A percentile compares a stretch with the other conserved stretches of the same genome.
These are phyloP conservation scores for Lottia gigantea DNA, from an alignment of 2,888 invertebrate species.

Conservation along the genomic window DNA sequence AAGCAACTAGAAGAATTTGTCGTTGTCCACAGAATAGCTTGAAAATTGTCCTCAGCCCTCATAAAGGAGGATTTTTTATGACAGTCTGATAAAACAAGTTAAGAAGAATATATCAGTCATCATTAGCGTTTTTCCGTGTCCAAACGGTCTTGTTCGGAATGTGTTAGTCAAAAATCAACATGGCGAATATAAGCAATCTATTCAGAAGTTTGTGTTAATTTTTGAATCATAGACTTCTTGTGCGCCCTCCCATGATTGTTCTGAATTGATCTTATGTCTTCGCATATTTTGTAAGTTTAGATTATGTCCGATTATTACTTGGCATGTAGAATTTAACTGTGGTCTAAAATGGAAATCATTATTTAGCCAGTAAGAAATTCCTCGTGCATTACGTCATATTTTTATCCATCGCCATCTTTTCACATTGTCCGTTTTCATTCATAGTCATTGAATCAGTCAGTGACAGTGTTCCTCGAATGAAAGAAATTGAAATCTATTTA, in stretches of 20 bases:
- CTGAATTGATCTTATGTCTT: not conserved
- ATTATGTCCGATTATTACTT: not conserved
- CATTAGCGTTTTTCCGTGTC: constrained; percentile 18
- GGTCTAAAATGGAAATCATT: not conserved
- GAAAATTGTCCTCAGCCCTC: constrained; percentile 13
- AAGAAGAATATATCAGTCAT: constrained; percentile 13
- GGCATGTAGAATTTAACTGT: not conserved
- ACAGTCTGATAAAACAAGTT: constrained; percentile 18
- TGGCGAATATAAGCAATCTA: not conserved
- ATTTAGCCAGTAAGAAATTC: not conserved
- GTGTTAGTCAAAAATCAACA: constrained; percentile 9
- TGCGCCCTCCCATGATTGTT: not conserved
- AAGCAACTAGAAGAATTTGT: constrained; percentile 15
- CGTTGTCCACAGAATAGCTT: constrained; percentile 13
- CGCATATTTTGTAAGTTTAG: not conserved
- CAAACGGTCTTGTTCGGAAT: constrained; percentile 13
- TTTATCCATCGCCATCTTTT: not conserved
- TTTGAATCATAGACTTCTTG: too few species aligned
- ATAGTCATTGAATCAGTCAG: too few species aligned
- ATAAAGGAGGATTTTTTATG: constrained; percentile 25
- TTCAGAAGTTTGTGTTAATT: constrained; percentile 6
- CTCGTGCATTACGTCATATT: not conserved
- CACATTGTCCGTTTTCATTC: too few species aligned
- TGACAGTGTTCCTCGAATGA: too few species aligned
- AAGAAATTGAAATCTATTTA: too few species aligned